phyloP scores from a whole-genome alignment of 2,888 invertebrate genomes.

The Diplolepis rosae region DNA sequence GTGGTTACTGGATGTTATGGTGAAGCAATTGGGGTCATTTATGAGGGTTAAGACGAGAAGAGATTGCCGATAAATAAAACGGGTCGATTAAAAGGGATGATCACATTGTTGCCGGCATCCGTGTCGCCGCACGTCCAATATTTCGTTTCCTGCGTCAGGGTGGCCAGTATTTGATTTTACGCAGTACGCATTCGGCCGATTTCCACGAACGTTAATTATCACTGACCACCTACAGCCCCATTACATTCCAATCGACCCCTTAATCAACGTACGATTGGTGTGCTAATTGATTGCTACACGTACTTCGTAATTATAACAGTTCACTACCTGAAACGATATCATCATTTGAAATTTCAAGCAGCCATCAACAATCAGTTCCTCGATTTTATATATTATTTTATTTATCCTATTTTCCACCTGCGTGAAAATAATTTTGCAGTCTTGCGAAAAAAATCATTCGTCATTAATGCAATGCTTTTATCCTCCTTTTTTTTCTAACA shows the following conservation, averaged over 20 bases:
- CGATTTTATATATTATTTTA: too few species aligned
- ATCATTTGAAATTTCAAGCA: slow-evolving; percentile 56
- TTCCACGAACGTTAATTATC: slow-evolving; percentile 73
- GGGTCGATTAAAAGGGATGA: slow-evolving; percentile 35
- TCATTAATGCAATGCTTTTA: too few species aligned
- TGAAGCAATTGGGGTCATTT: background rate
- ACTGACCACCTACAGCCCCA: slow-evolving; percentile 72
- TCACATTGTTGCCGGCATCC: slow-evolving; percentile 38
- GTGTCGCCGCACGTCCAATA: slow-evolving; percentile 58
- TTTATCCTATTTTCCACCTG: too few species aligned
- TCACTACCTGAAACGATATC: slow-evolving; percentile 64
- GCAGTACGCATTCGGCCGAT: slow-evolving; percentile 67
- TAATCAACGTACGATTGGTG: slow-evolving; percentile 74
- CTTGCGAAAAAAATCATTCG: too few species aligned
- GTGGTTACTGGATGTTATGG: background rate
- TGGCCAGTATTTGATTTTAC: slow-evolving; percentile 70
- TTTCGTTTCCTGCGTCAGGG: slow-evolving; percentile 67
- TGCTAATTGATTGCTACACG: slow-evolving; percentile 73
- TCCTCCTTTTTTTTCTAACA: background rate
- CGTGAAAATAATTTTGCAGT: too few species aligned
- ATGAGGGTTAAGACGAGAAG: slow-evolving; percentile 38
- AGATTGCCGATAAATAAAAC: slow-evolving; percentile 36
- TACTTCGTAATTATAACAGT: slow-evolving; percentile 73
- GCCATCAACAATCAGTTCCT: background rate
- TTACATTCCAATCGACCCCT: slow-evolving; percentile 73